Evolutionary conservation across 1,140 invertebrate species (phyloP).

Genomic region (Brachionus rubens): DNA sequence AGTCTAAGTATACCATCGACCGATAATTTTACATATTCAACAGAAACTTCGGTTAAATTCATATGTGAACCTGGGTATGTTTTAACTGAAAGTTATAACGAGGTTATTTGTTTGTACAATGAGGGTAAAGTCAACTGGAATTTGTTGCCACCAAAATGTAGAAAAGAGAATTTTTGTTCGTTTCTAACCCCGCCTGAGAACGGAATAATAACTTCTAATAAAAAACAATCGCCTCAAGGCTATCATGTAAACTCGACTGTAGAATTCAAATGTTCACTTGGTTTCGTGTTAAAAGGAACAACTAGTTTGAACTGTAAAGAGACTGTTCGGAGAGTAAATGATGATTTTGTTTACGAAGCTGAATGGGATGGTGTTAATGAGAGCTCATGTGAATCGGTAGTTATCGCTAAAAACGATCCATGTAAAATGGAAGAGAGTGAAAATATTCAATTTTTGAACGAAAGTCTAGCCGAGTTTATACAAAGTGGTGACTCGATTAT

Average conservation of each 20-base stretch:
- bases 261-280: conserved; percentile 8
- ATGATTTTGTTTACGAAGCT: background rate
- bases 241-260: conserved; percentile 19
- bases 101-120: background rate
- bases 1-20: background rate
- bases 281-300: conserved; percentile 10
- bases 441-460: background rate
- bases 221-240: background rate
- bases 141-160: background rate
- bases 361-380: background rate
- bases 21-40: conserved; percentile 25
- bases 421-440: background rate
- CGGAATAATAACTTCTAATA: background rate
- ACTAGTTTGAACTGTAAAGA: background rate
- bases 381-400: background rate
- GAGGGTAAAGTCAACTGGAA: background rate
- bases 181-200: background rate
- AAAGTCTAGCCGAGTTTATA: background rate
- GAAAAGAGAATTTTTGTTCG: conserved; percentile 2
- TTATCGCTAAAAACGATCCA: background rate
- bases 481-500: background rate
- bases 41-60: background rate
- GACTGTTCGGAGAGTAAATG: background rate
- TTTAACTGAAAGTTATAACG: background rate
- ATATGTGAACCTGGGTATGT: background rate